These are phyloP conservation scores for Pogona vitticeps DNA, from an alignment of 2,113 vertebrate species.

Conservation along the genomic window DNA sequence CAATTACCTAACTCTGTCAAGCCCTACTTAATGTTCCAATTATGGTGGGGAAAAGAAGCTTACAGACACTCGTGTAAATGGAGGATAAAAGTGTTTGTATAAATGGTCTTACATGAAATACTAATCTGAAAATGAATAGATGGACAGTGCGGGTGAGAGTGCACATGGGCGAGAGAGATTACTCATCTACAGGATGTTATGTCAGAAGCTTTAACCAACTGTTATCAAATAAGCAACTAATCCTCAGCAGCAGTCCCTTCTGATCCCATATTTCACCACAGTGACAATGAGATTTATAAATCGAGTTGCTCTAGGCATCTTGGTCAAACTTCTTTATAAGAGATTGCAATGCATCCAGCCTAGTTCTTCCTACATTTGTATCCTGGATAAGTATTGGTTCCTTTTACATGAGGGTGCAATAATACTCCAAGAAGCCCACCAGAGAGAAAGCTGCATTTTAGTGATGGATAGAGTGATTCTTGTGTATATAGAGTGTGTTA, in stretches of 20 bases:
- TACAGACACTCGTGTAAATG: neutral
- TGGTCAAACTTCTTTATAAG: neutral
- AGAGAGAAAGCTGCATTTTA: rapidly evolving
- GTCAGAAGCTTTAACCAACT: neutral
- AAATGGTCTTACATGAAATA: neutral
- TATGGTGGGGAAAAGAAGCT: neutral
- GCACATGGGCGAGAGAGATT: neutral
- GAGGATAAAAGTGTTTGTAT: neutral
- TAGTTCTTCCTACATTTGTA: slow-evolving; percentile 5
- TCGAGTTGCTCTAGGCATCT: neutral
- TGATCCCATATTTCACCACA: neutral
- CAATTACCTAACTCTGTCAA: neutral
- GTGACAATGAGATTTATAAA: neutral
- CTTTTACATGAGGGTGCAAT: neutral
- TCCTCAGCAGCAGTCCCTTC: neutral
- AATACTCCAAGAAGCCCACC: neutral
- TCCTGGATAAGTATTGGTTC: neutral
- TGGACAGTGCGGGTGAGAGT: neutral
- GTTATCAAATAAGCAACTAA: neutral
- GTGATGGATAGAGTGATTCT: neutral
- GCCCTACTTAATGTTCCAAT: neutral
- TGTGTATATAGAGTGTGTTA: slow-evolving; percentile 5
- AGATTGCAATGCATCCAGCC: neutral
- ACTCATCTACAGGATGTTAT: neutral
- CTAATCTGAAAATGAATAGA: neutral